Evolutionary conservation across 2,888 invertebrate genomes (phyloP), one percentile per base, ranked within the genome.

Genomic region (Amphipoea lucens): DNA sequence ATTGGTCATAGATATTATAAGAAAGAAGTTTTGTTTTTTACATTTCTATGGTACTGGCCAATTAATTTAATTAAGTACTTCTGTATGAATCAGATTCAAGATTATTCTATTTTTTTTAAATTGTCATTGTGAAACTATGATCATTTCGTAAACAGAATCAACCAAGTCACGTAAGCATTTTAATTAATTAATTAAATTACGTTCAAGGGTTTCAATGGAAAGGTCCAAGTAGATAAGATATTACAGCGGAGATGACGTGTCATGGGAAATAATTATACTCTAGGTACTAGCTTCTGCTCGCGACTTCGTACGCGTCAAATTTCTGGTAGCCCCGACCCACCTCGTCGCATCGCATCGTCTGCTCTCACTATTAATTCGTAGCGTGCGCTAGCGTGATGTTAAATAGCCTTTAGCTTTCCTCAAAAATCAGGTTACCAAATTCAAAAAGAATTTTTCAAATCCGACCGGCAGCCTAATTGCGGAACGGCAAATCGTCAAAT

Each of bases 221-320:
- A 67, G 7, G 60, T 76, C 57, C 42, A 71, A 60, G 20, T 63
- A 68, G 9, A 36, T 42, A 45, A 74, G n/a, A 71, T 69, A 70
- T 70, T 80, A 68, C 54, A 76, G 48, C 29, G 20, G 42, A 83
- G 62, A 67, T 88, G 84, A 90, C 90, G 91, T 78, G 83, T 84
- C 85, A 90, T 89, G 90, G 87, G 91, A 93, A 93, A 88, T 86
- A 40, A 40, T 2, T 40, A 90, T 84, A 92, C 92, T 83, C 89
- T 80, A 54, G 4, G 40, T 80, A 57, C 3, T 23, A 57, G 23
- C 7, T 23, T 54, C 54, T 54, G 20, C 2, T 0, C 6, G 2
- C 20, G 20, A 51, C 51, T 17, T 51, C 17, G 20, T 51, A 17
- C 51, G 51, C 51, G 51, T 51, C 51, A 11, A 45, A 45, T 45